Evolutionary conservation across 2,888 invertebrate genomes (phyloP), one percentile per base, ranked within the genome.

Genomic region (Pseudococcus viburni): DNA sequence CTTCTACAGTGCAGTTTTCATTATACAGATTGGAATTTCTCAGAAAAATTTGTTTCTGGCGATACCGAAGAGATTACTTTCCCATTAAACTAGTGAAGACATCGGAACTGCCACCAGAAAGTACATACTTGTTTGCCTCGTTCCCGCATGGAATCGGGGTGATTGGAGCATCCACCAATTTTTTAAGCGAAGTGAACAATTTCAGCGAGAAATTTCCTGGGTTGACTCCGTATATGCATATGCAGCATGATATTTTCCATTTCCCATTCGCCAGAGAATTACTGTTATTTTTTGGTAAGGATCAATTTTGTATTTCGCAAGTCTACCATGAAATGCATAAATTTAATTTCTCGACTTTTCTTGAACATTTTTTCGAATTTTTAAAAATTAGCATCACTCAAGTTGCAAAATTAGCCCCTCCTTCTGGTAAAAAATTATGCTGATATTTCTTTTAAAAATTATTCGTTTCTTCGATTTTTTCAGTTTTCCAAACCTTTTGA

Each of bases 101-200:
- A 0, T 94, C 93, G 0, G 96, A 98, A 2, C 91, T 99, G 88
- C 95, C 96, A 90, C 95, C 97, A 0, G 92, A 94, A 48, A 94
- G 93, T 90, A 97, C 97, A 92, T 98, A 98, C 91, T 93, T 98
- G 33, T 94, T 97, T 89, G 96, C 97, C 7, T 94, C 94, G 89
- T 98, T 97, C 92, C 99, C 99, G 0, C 99, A 99, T 92, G 99
- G 99, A 0, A 93, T 98, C 0, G 93, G 98, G 22, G 95, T 96
- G 84, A 94, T 95, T 46, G 97, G 98, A 0, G 94, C 95, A 0
- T 95, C 96, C 90, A 94, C 94, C 0, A 95, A 95, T 68, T 97
- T 98, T 92, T 95, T 94, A 0, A 95, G 96, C 0, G 95, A 95
- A 84, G 93, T 94, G 4, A 91, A 93, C 0, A 92, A 91, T 91